Base-by-base conservation (phyloP, 2,113 vertebrate genomes). In the Ophthalmolycus amberensis region DNA sequence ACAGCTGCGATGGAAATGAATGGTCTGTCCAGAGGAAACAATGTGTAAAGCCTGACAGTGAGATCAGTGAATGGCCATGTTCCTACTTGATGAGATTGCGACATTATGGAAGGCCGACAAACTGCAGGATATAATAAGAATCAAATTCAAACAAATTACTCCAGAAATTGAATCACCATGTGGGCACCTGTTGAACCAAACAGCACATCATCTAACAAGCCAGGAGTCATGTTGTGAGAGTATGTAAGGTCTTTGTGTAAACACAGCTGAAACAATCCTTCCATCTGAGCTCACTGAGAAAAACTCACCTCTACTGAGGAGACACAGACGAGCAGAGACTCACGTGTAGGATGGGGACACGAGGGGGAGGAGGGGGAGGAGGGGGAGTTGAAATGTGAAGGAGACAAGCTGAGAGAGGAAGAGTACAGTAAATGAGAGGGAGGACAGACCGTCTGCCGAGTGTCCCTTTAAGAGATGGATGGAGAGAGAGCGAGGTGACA, bases 191-290 rank as follows among this genome's bases (percentile, higher is more conserved):
- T 44, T 77, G 81, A 80, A 62, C 10, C 56, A 48, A 67, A 64
- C 40, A 20, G 52, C 5, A 16, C 16, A 52, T 67, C 22, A 77
- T 76, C 25, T n/a, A 79, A 62, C 42, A 37, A 67, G 46, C 18
- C 18, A 52, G 29, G 27, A 34, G 42, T 34, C 1, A 25, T 68
- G 71, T 59, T 79, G 72, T 89, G 85, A 80, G 83, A 78, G 72
- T 27, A 64, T 0, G 32, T 71, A 15, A 44, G 46, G 59, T 70
- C 82, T 84, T 63, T 59, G 67, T 82, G 75, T 88, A 93, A 93
- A 92, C 81, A 90, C 84, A 85, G 85, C 86, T 89, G 87, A 88
- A 63, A 80, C 85, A 90, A 88, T 93, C 77, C 77, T 88, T 91
- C 90, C 86, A 58, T 87, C 63, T 93, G 89, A 92, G 87, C 76